Percentiles rank a stretch among this genome's conserved stretches.
Evolutionary conservation across 2,888 invertebrate genomes (phyloP).

Genomic region (Branchellion lobata): DNA sequence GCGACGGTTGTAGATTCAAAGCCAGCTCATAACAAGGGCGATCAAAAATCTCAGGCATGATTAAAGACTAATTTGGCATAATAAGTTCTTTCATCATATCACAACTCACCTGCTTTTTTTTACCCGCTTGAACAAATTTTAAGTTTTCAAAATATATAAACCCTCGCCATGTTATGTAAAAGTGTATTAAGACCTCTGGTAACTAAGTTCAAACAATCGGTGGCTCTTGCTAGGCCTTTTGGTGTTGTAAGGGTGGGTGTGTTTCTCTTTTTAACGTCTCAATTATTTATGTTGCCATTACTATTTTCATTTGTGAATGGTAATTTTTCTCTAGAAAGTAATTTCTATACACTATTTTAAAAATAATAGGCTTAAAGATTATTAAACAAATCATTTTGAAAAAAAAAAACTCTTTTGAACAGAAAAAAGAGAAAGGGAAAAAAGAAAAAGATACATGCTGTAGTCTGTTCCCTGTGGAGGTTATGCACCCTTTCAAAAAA

Average conservation of each 20-base stretch:
- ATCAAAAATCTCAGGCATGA: slow-evolving; percentile 6
- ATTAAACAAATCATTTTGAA: too few species aligned
- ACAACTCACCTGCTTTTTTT: not conserved
- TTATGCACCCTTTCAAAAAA: too few species aligned
- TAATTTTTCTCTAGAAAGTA: too few species aligned
- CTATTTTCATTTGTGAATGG: too few species aligned
- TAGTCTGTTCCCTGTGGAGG: not conserved
- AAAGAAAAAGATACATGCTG: slow-evolving; percentile 8
- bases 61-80: not conserved
- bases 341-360: too few species aligned
- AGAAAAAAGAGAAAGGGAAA: not conserved
- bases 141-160: not conserved
- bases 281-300: too few species aligned
- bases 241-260: too few species aligned
- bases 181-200: not conserved
- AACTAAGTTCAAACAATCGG: not conserved
- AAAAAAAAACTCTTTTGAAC: not conserved
- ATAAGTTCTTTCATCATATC: too few species aligned
- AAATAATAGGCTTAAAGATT: too few species aligned
- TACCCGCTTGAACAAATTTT: not conserved
- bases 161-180: not conserved
- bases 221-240: too few species aligned
- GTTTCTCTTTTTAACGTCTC: too few species aligned
- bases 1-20: not conserved
- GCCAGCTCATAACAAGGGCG: not conserved